Evolutionary conservation across 2,888 invertebrate genomes (phyloP).

Genomic region (Conus canariensis): DNA sequence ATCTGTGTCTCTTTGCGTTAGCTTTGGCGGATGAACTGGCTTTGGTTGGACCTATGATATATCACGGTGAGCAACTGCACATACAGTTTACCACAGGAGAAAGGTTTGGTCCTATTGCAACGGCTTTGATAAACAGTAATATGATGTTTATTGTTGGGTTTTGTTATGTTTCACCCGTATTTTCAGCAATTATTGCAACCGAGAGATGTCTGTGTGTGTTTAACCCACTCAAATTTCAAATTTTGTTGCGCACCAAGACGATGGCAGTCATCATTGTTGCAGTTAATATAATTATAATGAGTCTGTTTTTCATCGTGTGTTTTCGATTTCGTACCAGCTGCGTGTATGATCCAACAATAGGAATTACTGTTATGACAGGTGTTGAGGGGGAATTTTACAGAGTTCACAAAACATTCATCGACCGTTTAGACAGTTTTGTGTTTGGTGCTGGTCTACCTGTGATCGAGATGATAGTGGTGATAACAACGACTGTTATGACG

Average conservation of each 20-base stretch:
- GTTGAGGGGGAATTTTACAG: not conserved
- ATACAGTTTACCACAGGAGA: not conserved
- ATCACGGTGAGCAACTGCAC: not conserved
- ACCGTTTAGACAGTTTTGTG: not conserved
- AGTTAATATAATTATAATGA: too few species aligned
- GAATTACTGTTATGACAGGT: not conserved
- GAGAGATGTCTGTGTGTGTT: not conserved
- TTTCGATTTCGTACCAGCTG: not conserved
- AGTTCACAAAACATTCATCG: not conserved
- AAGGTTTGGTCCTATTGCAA: not conserved
- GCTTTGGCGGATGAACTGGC: not conserved
- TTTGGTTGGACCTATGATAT: not conserved
- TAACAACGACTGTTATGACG: not conserved
- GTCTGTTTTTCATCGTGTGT: not conserved
- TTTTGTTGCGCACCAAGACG: not conserved
- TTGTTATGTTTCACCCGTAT: not conserved
- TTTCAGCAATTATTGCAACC: not conserved
- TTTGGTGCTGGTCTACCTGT: not conserved
- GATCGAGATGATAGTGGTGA: not conserved
- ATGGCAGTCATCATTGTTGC: not conserved
- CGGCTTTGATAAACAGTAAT: not conserved
- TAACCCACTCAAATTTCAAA: not conserved
- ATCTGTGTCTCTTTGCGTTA: not conserved
- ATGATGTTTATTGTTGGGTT: not conserved
- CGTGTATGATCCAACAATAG: not conserved